Percentiles rank a stretch among this genome's conserved stretches.
Conservation (phyloP, 2,888 invertebrate genomes). For the Megalurothrips usitatus region DNA sequence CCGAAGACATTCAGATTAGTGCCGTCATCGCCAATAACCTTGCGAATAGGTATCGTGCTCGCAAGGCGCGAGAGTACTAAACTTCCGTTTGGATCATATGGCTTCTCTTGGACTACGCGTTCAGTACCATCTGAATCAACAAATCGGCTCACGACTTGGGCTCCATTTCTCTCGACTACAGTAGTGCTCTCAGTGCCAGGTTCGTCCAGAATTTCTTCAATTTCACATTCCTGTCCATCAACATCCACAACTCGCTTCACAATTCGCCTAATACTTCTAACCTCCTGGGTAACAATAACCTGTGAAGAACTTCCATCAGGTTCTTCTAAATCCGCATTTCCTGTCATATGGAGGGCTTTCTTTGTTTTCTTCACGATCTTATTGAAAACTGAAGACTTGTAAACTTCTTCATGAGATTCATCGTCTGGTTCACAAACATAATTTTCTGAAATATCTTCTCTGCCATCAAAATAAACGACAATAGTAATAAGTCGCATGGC, state of each 20-base stretch:
- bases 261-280: slow-evolving; percentile 67
- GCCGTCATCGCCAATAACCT: slow-evolving; percentile 13
- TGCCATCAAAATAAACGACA: neutral
- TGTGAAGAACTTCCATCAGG: slow-evolving; percentile 28
- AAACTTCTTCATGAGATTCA: slow-evolving; percentile 46
- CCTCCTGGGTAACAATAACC: slow-evolving; percentile 38
- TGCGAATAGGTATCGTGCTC: neutral
- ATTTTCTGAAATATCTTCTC: neutral
- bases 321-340: slow-evolving; percentile 36
- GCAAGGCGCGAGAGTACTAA: slow-evolving; percentile 22
- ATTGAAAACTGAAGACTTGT: slow-evolving; percentile 34
- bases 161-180: neutral
- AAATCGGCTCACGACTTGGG: neutral
- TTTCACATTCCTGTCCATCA: slow-evolving; percentile 75
- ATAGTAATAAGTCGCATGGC: slow-evolving; percentile 27
- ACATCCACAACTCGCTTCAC: slow-evolving; percentile 70
- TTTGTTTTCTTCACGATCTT: neutral
- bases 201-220: slow-evolving; percentile 77
- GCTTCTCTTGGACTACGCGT: neutral
- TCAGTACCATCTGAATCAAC: neutral
- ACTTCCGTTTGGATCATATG: neutral
- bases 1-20: slow-evolving; percentile 1
- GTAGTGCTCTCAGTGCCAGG: slow-evolving; percentile 52
- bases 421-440: slow-evolving; percentile 44
- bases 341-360: neutral